Evolutionary conservation across 1,140 invertebrate genomes (phyloP), one percentile per base, ranked within the genome.

Genomic region (Macrosteles quadrilineatus): DNA sequence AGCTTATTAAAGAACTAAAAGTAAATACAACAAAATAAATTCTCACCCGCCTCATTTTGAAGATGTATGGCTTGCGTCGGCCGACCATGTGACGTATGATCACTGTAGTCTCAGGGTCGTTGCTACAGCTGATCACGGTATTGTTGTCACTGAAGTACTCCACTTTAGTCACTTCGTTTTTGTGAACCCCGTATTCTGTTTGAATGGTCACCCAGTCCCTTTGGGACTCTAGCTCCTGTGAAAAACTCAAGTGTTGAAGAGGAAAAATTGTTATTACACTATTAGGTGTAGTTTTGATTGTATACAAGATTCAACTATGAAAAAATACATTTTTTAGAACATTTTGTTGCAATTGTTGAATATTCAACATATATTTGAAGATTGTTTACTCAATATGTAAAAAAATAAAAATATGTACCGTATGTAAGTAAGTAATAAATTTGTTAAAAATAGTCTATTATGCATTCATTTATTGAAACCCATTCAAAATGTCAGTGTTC

Each of bases 101-200:
- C 17, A 85, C 71, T 6, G 83, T 81, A 62, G 75, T 75, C 4
- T 73, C 72, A 0, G 78, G 72, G 74, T 85, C 83, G 73, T 78
- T 81, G 47, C 85, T 84, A 73, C 83, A 85, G 68, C 82, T 81
- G 36, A 85, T 67, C 21, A 85, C 64, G 0, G 81, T 77, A 25
- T 80, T 73, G 11, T 80, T 80, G 21, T 79, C 77, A 9, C 75
- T 62, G 47, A 76, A 79, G 74, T 81, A 82, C 62, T 75, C 68
- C 3, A 86, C 73, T 9, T 79, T 77, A 3, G 75, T 77, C 0
- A 85, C 78, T 0, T 73, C 66, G 17, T 82, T 80, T 14, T 76
- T 63, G 73, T 86, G 84, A 1, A 81, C 76, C 21, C 75, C 78
- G 14, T 75, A 76, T 70, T 78, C 78, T 0, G 67, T 76, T 25